Evolutionary conservation across 2,888 invertebrate species (phyloP).

Genomic region (Orthonevra nobilis): DNA sequence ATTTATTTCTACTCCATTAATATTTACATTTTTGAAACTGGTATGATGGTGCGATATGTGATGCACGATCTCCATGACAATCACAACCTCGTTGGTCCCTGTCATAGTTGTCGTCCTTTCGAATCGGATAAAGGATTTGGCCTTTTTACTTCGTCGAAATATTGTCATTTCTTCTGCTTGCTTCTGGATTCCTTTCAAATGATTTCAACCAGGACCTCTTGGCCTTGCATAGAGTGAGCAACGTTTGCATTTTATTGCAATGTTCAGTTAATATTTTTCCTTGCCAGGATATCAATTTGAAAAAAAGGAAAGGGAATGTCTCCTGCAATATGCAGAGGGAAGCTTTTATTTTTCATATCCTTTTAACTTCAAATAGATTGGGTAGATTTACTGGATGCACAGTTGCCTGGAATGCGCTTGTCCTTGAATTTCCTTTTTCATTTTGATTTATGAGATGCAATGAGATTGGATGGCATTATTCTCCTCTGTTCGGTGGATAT

Average conservation of each 20-base stretch:
- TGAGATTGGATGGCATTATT: slow-evolving; percentile 43
- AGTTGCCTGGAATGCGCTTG: slow-evolving; percentile 25
- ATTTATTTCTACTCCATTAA: slow-evolving; percentile 65
- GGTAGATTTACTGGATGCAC: slow-evolving; percentile 9
- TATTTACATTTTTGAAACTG: slow-evolving; percentile 59
- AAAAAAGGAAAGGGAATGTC: background rate
- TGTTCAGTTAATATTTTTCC: slow-evolving; percentile 45
- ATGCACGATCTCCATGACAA: slow-evolving; percentile 61
- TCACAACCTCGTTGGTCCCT: slow-evolving; percentile 26
- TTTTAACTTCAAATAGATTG: slow-evolving; percentile 51
- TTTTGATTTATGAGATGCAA: slow-evolving; percentile 64
- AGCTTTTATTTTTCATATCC: background rate
- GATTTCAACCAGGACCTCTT: slow-evolving; percentile 6
- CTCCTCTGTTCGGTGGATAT: background rate
- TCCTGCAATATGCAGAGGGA: slow-evolving; percentile 35
- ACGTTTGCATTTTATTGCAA: slow-evolving; percentile 68
- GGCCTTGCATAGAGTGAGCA: slow-evolving; percentile 3
- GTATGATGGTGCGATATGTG: slow-evolving; percentile 22
- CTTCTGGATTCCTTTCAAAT: background rate
- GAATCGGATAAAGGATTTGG: background rate
- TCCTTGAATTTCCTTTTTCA: slow-evolving; percentile 30
- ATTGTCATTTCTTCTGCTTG: background rate
- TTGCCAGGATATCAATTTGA: no score
- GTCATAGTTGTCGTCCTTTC: slow-evolving; percentile 3
- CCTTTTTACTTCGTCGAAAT: background rate